A percentile compares a stretch with the other conserved stretches of the same genome.
These are phyloP conservation scores for Bufo gargarizans DNA, from an alignment of 2,113 vertebrate genomes.

Conservation along the genomic window DNA sequence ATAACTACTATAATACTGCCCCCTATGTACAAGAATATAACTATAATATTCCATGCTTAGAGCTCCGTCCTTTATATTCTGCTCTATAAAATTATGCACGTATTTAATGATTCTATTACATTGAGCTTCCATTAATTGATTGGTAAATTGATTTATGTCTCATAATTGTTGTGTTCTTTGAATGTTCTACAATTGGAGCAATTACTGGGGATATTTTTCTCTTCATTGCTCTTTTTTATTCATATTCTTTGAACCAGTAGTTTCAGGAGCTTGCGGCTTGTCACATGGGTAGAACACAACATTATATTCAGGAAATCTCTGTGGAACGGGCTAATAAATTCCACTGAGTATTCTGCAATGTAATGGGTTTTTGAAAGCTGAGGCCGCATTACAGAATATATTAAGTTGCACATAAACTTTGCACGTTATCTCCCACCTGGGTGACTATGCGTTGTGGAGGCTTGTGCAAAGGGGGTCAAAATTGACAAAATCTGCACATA, in stretches of 20 bases:
- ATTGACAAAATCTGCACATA: too few relatives aligned
- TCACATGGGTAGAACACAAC: background rate
- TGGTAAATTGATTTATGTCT: slow-evolving; percentile 25
- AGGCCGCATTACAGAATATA: background rate
- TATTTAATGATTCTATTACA: slow-evolving; percentile 23
- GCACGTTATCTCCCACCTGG: background rate
- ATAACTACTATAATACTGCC: background rate
- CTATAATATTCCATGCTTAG: background rate
- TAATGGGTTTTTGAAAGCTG: background rate
- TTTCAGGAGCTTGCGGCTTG: background rate
- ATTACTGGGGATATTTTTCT: slow-evolving; percentile 38
- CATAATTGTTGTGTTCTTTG: slow-evolving; percentile 35
- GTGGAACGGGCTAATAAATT: background rate
- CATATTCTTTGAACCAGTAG: background rate
- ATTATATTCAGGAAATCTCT: background rate
- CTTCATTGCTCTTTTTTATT: slow-evolving; percentile 5
- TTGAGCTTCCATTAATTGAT: slow-evolving; percentile 42
- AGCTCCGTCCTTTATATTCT: background rate
- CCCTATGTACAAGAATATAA: background rate
- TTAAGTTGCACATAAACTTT: background rate
- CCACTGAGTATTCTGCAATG: background rate
- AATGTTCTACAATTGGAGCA: slow-evolving; percentile 32
- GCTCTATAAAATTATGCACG: slow-evolving; percentile 24
- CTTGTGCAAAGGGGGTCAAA: too few relatives aligned
- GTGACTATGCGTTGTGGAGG: background rate